Base-by-base conservation (phyloP, 2,888 invertebrate species). In the Stratiomys singularior region DNA sequence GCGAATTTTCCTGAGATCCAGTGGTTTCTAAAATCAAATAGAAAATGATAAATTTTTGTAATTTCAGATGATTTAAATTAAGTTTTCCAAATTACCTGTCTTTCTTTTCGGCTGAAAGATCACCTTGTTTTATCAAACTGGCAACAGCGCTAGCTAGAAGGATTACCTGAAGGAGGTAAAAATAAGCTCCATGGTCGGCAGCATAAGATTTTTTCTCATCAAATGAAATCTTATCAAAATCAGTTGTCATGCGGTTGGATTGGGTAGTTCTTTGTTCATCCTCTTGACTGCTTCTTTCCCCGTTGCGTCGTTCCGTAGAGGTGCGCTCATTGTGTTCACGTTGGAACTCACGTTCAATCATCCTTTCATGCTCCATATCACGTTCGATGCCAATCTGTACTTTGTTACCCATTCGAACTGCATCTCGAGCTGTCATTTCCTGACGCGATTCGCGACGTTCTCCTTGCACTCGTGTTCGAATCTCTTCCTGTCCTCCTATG, bases 1-100 rank as follows among this genome's bases (percentile, higher is more conserved):
- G 30, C 25, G 13, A 74, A 11, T 25, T 74, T 52, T 9, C 18
- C 60, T n/a, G n/a, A 15, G 27, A 63, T 13, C 64, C 76, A 76
- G n/a, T 76, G 63, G 13, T 23, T 64, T 1, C 76, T 76, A 27
- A 27, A 76, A n/a, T n/a, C 30, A 27, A 27, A 27, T 37, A 58
- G n/a, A 18, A 4, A 71, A 11, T 13, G 15, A n/a, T 4, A 52
- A 52, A 52, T 52, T n/a, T 9, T 4, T 52, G 4, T 52, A 52
- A 44, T 52, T 52, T 3, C 15, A 52, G 37, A 37, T 5, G 5
- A 3, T 9, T 37, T 37, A 5, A 52, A 52, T 52, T 52, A n/a
- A n/a, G 37, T 9, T 52, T 52, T 9, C 15, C 7, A 52, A 64
- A 11, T 63, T 76, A 76, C 76, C 76, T 25, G 21, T 4, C 3